These are phyloP conservation scores for Trissolcus japonicus DNA, from an alignment of 2,888 invertebrate genomes.

Conservation along the genomic window DNA sequence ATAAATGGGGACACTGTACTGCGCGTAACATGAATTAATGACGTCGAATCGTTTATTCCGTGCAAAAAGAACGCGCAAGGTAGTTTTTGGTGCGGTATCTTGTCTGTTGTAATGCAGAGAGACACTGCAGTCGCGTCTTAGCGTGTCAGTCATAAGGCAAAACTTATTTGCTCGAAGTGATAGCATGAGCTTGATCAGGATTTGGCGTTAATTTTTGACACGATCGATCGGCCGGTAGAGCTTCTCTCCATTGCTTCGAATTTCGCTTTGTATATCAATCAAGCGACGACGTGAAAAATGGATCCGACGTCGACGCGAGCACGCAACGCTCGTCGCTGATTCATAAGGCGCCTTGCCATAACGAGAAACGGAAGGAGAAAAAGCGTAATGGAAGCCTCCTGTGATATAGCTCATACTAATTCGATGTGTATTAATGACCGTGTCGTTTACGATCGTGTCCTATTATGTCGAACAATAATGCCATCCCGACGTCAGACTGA, in stretches of 20 bases:
- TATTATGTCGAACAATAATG: conserved; percentile 45
- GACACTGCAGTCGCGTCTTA: conserved; percentile 13
- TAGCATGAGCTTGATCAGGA: neutral
- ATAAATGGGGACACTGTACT: conserved; percentile 31
- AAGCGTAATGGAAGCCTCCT: conserved; percentile 46
- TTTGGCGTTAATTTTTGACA: conserved; percentile 25
- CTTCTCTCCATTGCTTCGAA: conserved; percentile 16
- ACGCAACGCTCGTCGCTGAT: conserved; percentile 63
- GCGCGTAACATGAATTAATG: conserved; percentile 36
- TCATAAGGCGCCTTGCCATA: conserved; percentile 58
- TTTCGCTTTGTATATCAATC: conserved; percentile 67
- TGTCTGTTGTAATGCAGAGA: neutral
- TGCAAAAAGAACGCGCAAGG: conserved; percentile 27
- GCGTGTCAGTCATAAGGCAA: conserved; percentile 17
- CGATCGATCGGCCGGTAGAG: conserved; percentile 14
- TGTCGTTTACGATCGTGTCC: conserved; percentile 47
- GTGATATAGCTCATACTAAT: conserved; percentile 46
- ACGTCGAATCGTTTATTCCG: neutral
- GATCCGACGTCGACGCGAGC: conserved; percentile 62
- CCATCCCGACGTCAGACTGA: conserved; percentile 5
- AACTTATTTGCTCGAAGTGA: conserved; percentile 8
- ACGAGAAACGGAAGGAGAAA: conserved; percentile 48
- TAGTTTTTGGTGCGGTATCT: conserved; percentile 10
- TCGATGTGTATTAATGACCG: conserved; percentile 58
- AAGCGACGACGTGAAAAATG: conserved; percentile 69